Evolutionary conservation across 2,797 vertebrate genomes (phyloP).

Genomic region (Sebastes baramenuke): DNA sequence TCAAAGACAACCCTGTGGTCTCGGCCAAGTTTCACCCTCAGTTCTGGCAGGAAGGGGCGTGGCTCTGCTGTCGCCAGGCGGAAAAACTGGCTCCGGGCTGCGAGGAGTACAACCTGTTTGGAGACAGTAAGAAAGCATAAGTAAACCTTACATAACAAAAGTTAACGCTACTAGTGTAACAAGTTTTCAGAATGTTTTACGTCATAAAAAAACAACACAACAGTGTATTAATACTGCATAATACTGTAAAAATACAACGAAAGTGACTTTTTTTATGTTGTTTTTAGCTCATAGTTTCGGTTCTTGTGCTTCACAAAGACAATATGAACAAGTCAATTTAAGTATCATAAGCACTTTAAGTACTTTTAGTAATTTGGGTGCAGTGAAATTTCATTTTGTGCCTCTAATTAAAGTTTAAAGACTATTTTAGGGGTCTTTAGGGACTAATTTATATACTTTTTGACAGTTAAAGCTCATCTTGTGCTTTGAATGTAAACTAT

Average conservation of each 20-base stretch:
- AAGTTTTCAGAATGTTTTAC: neutral
- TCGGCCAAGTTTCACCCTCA: conserved; percentile 92
- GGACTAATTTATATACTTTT: neutral
- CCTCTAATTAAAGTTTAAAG: neutral
- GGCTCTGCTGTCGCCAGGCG: conserved; percentile 93
- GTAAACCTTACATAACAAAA: too few relatives aligned
- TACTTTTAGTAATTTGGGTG: neutral
- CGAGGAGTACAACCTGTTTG: conserved; percentile 91
- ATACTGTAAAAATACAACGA: neutral
- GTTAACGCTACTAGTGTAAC: too few relatives aligned
- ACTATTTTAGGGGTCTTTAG: neutral
- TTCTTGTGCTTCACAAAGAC: neutral
- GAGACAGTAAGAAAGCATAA: conserved; percentile 83
- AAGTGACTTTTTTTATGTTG: neutral
- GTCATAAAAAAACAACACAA: neutral
- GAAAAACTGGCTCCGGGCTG: conserved; percentile 93
- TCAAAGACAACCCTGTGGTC: conserved; percentile 88
- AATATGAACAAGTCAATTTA: neutral
- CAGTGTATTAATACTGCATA: neutral
- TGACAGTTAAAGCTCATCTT: neutral
- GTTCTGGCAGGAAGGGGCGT: conserved; percentile 92
- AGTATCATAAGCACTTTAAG: neutral
- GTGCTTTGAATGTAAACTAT: neutral
- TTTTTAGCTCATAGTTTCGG: neutral
- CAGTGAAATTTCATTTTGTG: neutral